Conservation (phyloP, 2,888 invertebrate genomes). For the Amphipoea lucens region DNA sequence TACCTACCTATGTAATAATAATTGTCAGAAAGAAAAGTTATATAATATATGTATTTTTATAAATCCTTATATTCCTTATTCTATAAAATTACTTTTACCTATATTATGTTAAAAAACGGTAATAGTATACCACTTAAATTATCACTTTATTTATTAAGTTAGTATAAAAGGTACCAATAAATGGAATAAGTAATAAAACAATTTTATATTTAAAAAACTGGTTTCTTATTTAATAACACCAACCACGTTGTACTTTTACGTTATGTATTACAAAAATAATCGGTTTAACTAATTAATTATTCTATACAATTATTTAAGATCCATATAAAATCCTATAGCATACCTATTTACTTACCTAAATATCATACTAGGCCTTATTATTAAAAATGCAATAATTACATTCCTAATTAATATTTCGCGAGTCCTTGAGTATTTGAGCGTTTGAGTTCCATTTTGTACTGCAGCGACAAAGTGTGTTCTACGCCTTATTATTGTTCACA, state of each 20-base stretch:
- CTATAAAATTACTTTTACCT: background rate
- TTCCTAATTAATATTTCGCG: slow-evolving; percentile 25
- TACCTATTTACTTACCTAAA: slow-evolving; percentile 17
- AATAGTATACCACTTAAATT: slow-evolving; percentile 38
- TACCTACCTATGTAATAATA: background rate
- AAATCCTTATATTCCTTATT: slow-evolving; percentile 15
- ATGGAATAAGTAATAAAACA: slow-evolving; percentile 49
- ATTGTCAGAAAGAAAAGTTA: slow-evolving; percentile 12
- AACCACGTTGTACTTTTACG: slow-evolving; percentile 57
- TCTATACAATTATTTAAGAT: slow-evolving; percentile 20
- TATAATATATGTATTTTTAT: slow-evolving; percentile 48
- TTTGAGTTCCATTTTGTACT: slow-evolving; percentile 51
- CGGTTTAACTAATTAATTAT: slow-evolving; percentile 2
- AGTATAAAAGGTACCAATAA: slow-evolving; percentile 16
- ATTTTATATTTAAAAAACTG: slow-evolving; percentile 37
- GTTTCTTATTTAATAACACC: slow-evolving; percentile 55
- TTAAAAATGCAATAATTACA: slow-evolving; percentile 55
- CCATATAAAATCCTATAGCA: slow-evolving; percentile 4
- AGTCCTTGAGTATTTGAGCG: slow-evolving; percentile 30
- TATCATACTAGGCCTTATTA: slow-evolving; percentile 49
- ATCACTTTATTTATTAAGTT: slow-evolving; percentile 36
- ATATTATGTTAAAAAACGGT: slow-evolving; percentile 11
- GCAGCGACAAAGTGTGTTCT: slow-evolving; percentile 6
- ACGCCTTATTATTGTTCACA: slow-evolving; percentile 73
- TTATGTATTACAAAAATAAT: slow-evolving; percentile 25